A percentile compares a stretch with the other conserved stretches of the same genome.
Evolutionary conservation across 1,140 invertebrate genomes (phyloP).

Genomic region (Aphidius ervi): DNA sequence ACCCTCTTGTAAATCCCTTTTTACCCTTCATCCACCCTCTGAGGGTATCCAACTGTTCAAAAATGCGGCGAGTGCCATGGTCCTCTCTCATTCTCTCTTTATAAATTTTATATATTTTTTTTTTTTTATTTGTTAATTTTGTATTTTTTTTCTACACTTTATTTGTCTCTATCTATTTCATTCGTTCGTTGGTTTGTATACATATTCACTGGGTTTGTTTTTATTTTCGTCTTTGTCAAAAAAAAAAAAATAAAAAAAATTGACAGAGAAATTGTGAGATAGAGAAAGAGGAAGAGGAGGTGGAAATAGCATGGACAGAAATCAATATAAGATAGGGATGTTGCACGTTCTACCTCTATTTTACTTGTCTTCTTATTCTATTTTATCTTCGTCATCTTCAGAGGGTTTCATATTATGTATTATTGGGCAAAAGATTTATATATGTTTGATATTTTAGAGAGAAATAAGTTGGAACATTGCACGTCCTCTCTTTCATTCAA

Average conservation of each 20-base stretch:
- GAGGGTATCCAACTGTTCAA: constrained; percentile 43
- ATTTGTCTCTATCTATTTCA: constrained; percentile 16
- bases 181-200: not conserved
- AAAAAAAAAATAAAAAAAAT: not conserved
- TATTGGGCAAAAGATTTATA: too few species aligned
- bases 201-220: not conserved
- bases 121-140: constrained; percentile 14
- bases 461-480: too few species aligned
- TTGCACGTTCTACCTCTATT: constrained; percentile 38
- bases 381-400: not conserved
- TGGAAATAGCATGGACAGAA: constrained; percentile 50
- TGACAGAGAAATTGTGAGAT: too few species aligned
- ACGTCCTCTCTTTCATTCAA: constrained; percentile 19
- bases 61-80: constrained; percentile 44
- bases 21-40: constrained; percentile 27
- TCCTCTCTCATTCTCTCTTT: constrained; percentile 23
- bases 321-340: constrained; percentile 52
- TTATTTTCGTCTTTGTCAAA: too few species aligned
- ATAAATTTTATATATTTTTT: not conserved
- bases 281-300: not conserved
- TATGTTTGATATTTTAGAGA: too few species aligned
- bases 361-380: constrained; percentile 2
- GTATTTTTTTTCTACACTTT: constrained; percentile 13
- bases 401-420: too few species aligned
- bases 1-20: not conserved